Conservation (phyloP, 2,888 invertebrate species). For the Tuta absoluta region DNA sequence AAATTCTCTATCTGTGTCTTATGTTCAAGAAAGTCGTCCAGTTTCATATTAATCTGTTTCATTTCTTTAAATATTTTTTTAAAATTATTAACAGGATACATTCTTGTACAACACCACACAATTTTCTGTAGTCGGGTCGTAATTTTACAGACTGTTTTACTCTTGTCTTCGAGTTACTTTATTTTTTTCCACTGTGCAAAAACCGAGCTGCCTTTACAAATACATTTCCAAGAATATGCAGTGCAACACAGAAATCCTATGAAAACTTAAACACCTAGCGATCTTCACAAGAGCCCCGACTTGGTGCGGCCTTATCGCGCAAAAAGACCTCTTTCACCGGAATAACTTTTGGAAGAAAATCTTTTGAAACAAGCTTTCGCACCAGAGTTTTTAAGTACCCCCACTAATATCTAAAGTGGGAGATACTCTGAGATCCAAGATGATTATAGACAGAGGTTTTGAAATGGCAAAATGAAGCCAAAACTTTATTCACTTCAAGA, state of each 20-base stretch:
- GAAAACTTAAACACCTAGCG: constrained; percentile 29
- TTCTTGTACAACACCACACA: too few relatives aligned
- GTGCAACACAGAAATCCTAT: constrained; percentile 22
- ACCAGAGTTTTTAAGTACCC: constrained; percentile 13
- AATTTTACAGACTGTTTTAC: too few relatives aligned
- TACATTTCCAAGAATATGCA: constrained; percentile 15
- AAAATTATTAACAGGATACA: too few relatives aligned
- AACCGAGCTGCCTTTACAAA: constrained; percentile 4
- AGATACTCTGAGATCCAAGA: not conserved
- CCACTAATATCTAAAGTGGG: constrained; percentile 11
- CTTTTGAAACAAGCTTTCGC: constrained; percentile 28
- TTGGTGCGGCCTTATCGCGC: constrained; percentile 28
- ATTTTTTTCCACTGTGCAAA: not conserved
- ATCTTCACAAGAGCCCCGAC: constrained; percentile 29
- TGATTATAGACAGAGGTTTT: too few relatives aligned
- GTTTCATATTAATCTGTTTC: too few relatives aligned
- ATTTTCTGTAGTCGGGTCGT: too few relatives aligned
- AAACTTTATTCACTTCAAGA: too few relatives aligned
- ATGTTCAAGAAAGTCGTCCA: too few relatives aligned
- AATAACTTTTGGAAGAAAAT: constrained; percentile 31
- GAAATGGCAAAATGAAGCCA: too few relatives aligned
- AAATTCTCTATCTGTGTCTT: too few relatives aligned
- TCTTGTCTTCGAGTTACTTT: not conserved
- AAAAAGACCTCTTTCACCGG: constrained; percentile 31
- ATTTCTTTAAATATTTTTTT: too few relatives aligned